Conservation (phyloP, 1,140 invertebrate genomes). For the Manduca sexta region DNA sequence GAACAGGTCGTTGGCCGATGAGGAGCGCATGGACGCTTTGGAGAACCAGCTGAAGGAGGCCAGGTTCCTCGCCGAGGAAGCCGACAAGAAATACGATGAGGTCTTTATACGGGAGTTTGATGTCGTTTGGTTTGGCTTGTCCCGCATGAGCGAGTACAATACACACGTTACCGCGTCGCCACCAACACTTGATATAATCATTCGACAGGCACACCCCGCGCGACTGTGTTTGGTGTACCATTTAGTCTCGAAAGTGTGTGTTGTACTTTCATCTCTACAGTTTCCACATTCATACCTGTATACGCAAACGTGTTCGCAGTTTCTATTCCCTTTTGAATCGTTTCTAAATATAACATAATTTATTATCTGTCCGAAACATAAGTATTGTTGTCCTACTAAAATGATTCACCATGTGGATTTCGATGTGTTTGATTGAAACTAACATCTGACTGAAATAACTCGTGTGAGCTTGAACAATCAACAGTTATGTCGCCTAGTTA, state of each 20-base stretch:
- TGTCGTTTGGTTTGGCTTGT: constrained; percentile 62
- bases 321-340: constrained; percentile 6
- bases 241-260: constrained; percentile 6
- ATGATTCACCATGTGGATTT: constrained; percentile 7
- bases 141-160: constrained; percentile 24
- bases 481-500: constrained; percentile 10
- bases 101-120: constrained; percentile 71
- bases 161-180: not conserved
- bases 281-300: not conserved
- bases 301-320: not conserved
- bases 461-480: constrained; percentile 10
- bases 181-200: not conserved
- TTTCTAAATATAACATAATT: constrained; percentile 3
- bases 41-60: constrained; percentile 99
- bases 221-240: not conserved
- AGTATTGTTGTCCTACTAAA: constrained; percentile 13
- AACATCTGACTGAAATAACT: constrained; percentile 13
- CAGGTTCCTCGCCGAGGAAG: constrained; percentile 99
- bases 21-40: constrained; percentile 99
- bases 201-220: not conserved
- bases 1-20: constrained; percentile 99
- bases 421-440: constrained; percentile 11
- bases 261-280: constrained; percentile 2
- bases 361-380: not conserved
- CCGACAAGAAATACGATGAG: constrained; percentile 99